Evolutionary conservation across 1,140 invertebrate genomes (phyloP), one percentile per base, ranked within the genome.

Genomic region (Lordiphosa stackelbergi): DNA sequence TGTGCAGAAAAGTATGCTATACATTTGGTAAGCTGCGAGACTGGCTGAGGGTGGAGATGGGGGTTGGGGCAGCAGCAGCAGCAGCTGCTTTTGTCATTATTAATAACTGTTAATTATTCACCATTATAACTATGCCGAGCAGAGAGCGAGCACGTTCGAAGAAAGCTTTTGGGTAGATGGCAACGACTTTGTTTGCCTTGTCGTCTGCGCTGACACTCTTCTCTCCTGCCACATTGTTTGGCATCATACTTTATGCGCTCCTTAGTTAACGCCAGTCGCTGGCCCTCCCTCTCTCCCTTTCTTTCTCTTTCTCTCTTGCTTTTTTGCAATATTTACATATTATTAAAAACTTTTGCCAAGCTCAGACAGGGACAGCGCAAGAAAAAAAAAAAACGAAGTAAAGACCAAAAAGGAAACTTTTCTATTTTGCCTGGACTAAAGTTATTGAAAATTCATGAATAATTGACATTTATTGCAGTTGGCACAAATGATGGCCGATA

Each of bases 51-150:
- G 41, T 28, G n/a, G 31, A 1, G 16, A 2, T 16, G 16, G 43
- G 13, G 8, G 11, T 7, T 2, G 24, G 6, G 54, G 42, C 40
- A 43, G 47, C 63, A 43, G 69, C 40, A 49, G 64, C 54, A 69
- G 61, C 79, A 85, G 79, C 79, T 85, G 79, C 68, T 75, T 79
- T 85, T 85, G 79, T 84, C 79, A 79, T 85, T 84, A 85, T 85
- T 85, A 85, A 85, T 85, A 85, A 79, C 79, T 85, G 79, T 85
- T 85, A 85, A 85, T 85, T 85, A 85, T 85, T 85, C 79, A 85
- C 74, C 74, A 85, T 79, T 74, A 85, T 72, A 74, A 62, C 74
- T 69, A 64, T 78, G 69, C 60, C 60, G 38, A 46, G 31, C 9
- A 22, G 19, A 10, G 9, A 22, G 6, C 59, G 47, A 68, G 68